These are phyloP conservation scores for Sarcophaga rosellei DNA, from an alignment of 2,888 invertebrate species.

Conservation along the genomic window DNA sequence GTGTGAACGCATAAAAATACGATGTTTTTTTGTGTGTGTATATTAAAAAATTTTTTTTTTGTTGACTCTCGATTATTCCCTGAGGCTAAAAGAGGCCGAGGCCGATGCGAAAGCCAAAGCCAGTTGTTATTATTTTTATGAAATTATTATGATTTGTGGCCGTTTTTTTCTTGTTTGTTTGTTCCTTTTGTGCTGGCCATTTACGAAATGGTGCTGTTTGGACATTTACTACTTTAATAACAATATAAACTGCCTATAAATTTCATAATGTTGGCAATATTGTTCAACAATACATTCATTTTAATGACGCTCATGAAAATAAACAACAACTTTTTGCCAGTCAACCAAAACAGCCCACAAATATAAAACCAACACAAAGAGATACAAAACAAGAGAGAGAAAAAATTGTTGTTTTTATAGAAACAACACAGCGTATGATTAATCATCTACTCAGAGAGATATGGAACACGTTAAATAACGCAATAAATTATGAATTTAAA, in stretches of 20 bases:
- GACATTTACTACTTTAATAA: constrained; percentile 52
- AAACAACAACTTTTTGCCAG: constrained; percentile 10
- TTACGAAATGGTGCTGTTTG: constrained; percentile 9
- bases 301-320: constrained; percentile 49
- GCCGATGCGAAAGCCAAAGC: background rate
- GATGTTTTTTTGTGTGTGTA: background rate
- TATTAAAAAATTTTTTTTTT: background rate
- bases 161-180: constrained; percentile 3
- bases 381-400: background rate
- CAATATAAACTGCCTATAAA: constrained; percentile 58
- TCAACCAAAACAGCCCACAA: background rate
- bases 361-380: background rate
- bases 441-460: constrained; percentile 20
- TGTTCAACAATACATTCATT: constrained; percentile 37
- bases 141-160: constrained; percentile 60
- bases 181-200: background rate
- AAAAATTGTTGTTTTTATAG: constrained; percentile 16
- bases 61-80: constrained; percentile 32
- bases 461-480: constrained; percentile 5
- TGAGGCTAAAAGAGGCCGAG: constrained; percentile 11
- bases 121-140: constrained; percentile 31
- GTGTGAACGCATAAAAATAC: too few relatives aligned
- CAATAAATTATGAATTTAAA: constrained; percentile 12
- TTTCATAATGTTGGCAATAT: constrained; percentile 54
- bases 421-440: constrained; percentile 52